Percentiles rank a stretch among this genome's conserved stretches.
Evolutionary conservation across 1,140 invertebrate species (phyloP).

Genomic region (Globodera ellingtonae): DNA sequence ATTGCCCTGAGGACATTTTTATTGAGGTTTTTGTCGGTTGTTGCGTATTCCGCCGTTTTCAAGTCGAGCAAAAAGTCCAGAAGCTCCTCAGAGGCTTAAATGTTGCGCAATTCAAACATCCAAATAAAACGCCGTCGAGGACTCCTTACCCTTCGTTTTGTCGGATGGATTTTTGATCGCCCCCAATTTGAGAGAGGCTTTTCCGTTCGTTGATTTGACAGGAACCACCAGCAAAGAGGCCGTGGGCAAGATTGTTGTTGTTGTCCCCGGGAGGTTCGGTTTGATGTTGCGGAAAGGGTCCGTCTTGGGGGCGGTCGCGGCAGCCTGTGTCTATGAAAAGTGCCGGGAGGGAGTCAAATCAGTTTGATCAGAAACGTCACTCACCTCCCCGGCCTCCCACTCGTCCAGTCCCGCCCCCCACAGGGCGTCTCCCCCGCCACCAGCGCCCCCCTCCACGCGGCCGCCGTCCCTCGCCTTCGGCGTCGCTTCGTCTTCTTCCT

Average conservation of each 20-base stretch:
- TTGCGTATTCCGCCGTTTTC: neutral
- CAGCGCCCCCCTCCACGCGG: too few species aligned
- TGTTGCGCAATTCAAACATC: neutral
- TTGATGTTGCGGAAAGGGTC: neutral
- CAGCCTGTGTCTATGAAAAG: neutral
- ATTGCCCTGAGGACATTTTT: neutral
- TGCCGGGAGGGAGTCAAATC: neutral
- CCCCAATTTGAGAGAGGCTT: conserved; percentile 20
- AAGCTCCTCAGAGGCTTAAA: neutral
- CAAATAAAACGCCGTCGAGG: neutral
- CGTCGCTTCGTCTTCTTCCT: neutral
- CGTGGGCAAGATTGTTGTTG: neutral
- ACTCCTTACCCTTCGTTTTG: conserved; percentile 2
- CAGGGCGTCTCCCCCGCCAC: conserved; percentile 13
- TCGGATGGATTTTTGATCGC: conserved; percentile 2
- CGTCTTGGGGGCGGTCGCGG: neutral
- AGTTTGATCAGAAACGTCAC: neutral
- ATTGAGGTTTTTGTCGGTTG: neutral
- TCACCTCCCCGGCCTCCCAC: conserved; percentile 7
- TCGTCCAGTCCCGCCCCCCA: conserved; percentile 9
- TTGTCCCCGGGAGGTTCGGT: neutral
- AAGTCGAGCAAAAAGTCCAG: neutral
- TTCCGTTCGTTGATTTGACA: neutral
- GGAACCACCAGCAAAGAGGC: neutral
- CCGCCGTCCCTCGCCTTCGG: neutral